Percentiles rank a stretch among this genome's conserved stretches.
phyloP scores from a whole-genome alignment of 2,797 vertebrate species.

The Lutra lutra region DNA sequence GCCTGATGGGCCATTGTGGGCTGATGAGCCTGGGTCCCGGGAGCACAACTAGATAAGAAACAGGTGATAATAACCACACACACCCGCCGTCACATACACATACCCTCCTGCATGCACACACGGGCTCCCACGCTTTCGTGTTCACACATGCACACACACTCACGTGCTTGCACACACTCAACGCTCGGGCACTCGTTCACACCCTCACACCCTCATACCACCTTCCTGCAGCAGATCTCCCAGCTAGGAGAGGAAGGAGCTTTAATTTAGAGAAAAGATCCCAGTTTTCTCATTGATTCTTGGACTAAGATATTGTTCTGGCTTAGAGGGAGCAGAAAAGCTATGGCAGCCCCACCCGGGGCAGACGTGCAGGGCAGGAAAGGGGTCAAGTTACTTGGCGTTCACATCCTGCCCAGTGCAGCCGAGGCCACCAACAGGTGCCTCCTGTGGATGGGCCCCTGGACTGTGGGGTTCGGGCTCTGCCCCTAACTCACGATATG shows the following conservation, averaged over 20 bases:
- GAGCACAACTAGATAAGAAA: neutral
- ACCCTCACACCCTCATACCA: neutral
- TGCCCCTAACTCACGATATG: neutral
- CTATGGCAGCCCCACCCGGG: neutral
- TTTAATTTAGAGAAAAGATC: neutral
- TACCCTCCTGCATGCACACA: neutral
- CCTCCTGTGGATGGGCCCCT: neutral
- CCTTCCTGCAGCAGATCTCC: neutral
- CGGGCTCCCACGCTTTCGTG: fast-evolving
- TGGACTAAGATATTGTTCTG: neutral
- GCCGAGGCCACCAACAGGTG: fast-evolving
- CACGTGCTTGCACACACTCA: neutral
- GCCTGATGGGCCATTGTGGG: neutral
- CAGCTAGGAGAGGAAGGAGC: neutral
- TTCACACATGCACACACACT: neutral
- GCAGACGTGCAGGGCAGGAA: neutral
- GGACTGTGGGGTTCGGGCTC: neutral
- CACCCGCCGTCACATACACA: neutral
- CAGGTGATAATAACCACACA: neutral
- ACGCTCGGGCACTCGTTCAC: neutral
- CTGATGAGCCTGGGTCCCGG: neutral
- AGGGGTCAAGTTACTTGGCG: neutral
- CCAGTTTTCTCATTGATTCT: neutral
- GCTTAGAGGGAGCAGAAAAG: neutral
- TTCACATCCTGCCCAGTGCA: neutral